These are phyloP conservation scores for Agriopis marginaria DNA, from an alignment of 2,888 invertebrate species.

Conservation along the genomic window DNA sequence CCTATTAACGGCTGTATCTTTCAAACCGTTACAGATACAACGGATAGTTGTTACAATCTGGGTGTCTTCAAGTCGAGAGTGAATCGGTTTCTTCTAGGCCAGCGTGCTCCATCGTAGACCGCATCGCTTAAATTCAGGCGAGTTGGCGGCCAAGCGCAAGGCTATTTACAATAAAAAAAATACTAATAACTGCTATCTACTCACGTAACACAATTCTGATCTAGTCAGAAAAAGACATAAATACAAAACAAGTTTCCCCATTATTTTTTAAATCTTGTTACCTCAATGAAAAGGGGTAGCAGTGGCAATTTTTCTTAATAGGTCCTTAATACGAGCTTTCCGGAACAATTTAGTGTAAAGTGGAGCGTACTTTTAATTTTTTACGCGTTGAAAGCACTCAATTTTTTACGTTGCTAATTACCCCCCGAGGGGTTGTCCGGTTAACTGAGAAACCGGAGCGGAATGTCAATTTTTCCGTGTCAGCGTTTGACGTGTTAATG, in stretches of 20 bases:
- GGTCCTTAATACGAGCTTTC: conserved; percentile 62
- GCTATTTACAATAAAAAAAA: no score
- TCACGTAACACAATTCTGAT: not conserved
- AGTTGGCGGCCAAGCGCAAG: no score
- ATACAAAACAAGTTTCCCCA: not conserved
- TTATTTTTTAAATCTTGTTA: conserved; percentile 13
- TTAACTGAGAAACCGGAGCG: conserved; percentile 23
- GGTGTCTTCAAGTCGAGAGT: no score
- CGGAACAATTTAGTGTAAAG: conserved; percentile 68
- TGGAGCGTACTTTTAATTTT: conserved; percentile 73
- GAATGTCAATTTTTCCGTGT: conserved; percentile 36
- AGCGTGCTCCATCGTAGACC: no score
- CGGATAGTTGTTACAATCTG: no score
- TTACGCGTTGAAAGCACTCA: conserved; percentile 63
- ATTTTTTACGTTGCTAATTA: conserved; percentile 78
- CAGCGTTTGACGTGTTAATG: conserved; percentile 18
- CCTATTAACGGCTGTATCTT: no score
- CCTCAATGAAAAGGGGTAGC: conserved; percentile 21
- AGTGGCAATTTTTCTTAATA: conserved; percentile 70
- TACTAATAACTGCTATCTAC: not conserved
- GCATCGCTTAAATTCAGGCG: no score
- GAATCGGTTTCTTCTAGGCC: no score
- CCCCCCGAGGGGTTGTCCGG: conserved; percentile 58
- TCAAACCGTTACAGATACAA: no score
- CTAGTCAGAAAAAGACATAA: not conserved